phyloP scores from a whole-genome alignment of 2,797 vertebrate species.

The Falco cherrug region DNA sequence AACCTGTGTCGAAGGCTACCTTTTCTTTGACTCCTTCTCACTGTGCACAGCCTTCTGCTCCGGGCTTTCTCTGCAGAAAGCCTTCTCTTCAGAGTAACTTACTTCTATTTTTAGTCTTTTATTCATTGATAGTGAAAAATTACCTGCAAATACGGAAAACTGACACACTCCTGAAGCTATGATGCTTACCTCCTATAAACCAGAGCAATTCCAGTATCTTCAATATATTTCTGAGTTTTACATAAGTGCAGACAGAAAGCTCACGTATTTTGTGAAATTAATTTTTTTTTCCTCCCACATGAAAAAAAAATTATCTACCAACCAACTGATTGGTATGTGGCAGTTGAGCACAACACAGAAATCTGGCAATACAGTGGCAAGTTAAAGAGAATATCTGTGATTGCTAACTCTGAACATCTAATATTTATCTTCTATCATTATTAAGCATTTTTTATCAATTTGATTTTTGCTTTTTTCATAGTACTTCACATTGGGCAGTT shows the following conservation, averaged over 20 bases:
- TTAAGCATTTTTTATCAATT: not conserved
- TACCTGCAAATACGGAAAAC: fast-evolving
- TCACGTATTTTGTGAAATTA: not conserved
- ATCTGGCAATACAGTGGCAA: not conserved
- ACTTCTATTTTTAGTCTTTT: not conserved
- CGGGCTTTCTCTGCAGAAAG: not conserved
- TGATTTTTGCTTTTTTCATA: not conserved
- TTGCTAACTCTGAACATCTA: not conserved
- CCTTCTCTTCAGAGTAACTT: not conserved
- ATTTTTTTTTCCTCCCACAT: no score
- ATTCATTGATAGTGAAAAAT: not conserved
- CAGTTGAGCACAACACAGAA: not conserved
- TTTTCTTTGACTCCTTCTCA: not conserved
- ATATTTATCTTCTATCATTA: fast-evolving
- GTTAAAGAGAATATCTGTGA: not conserved
- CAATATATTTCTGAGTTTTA: no score
- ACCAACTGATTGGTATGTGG: not conserved
- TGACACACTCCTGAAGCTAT: not conserved
- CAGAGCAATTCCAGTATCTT: not conserved
- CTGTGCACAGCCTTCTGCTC: not conserved
- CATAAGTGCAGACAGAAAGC: not conserved
- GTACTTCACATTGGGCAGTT: not conserved
- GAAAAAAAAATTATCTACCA: not conserved
- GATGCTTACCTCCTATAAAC: no score
- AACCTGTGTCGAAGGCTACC: not conserved